Conservation (phyloP, 2,888 invertebrate genomes). For the Teinopalpus imperialis region DNA sequence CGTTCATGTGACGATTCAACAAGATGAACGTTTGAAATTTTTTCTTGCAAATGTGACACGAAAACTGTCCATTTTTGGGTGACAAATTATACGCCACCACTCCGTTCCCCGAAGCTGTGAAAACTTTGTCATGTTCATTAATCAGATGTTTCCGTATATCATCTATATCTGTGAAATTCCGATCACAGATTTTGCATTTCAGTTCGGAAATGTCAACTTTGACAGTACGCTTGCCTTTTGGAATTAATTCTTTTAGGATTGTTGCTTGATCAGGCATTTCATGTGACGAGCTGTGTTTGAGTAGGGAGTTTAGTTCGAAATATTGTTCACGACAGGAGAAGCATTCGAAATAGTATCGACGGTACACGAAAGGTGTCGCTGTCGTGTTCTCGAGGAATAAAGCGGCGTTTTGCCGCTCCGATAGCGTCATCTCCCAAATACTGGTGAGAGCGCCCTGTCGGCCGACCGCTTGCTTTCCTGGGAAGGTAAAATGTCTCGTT, state of each 20-base stretch:
- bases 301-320: slow-evolving; percentile 47
- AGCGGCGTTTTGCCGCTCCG: slow-evolving; percentile 60
- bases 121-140: slow-evolving; percentile 43
- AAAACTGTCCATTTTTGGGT: slow-evolving; percentile 47
- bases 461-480: slow-evolving; percentile 34
- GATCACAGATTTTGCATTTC: slow-evolving; percentile 53
- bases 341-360: slow-evolving; percentile 62
- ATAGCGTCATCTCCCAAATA: slow-evolving; percentile 64
- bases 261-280: slow-evolving; percentile 42
- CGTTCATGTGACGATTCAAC: slow-evolving; percentile 67
- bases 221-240: slow-evolving; percentile 58
- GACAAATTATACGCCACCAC: slow-evolving; percentile 55
- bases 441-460: slow-evolving; percentile 51
- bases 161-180: slow-evolving; percentile 43
- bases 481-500: slow-evolving; percentile 17
- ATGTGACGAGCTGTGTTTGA: slow-evolving; percentile 49
- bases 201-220: slow-evolving; percentile 63
- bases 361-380: slow-evolving; percentile 57
- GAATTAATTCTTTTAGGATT: slow-evolving; percentile 51
- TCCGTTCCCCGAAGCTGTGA: slow-evolving; percentile 58
- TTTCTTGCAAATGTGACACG: slow-evolving; percentile 57
- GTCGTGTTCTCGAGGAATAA: slow-evolving; percentile 52
- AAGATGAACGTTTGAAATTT: slow-evolving; percentile 60
- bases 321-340: slow-evolving; percentile 59
- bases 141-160: slow-evolving; percentile 48